phyloP scores from a whole-genome alignment of 2,797 vertebrate species.

The Lindbergichthys nudifrons region DNA sequence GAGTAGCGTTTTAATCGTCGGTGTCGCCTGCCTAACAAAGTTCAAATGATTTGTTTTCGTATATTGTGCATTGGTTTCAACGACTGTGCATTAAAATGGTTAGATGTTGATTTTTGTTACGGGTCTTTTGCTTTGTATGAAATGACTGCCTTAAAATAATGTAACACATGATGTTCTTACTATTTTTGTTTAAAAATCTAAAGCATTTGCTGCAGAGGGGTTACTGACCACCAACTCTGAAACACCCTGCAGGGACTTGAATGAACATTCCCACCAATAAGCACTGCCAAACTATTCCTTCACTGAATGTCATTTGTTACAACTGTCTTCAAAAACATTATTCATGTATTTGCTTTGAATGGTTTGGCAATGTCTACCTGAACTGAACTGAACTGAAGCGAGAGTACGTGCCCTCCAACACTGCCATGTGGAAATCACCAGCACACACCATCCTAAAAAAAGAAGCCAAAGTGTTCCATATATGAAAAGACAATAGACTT shows the following conservation, averaged over 20 bases:
- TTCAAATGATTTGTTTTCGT: slow-evolving; percentile 61
- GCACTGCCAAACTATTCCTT: slow-evolving; percentile 68
- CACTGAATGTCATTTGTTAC: slow-evolving; percentile 47
- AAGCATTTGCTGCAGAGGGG: slow-evolving; percentile 21
- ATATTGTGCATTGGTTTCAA: slow-evolving; percentile 73
- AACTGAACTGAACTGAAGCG: slow-evolving; percentile 38
- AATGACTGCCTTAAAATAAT: slow-evolving; percentile 35
- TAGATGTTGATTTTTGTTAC: slow-evolving; percentile 71
- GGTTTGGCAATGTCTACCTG: slow-evolving; percentile 65
- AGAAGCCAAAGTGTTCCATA: slow-evolving; percentile 22
- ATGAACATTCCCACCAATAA: slow-evolving; percentile 48
- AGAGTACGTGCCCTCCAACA: slow-evolving; percentile 33
- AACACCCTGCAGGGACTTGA: slow-evolving; percentile 61
- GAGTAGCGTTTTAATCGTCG: slow-evolving; percentile 53
- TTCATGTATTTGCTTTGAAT: slow-evolving; percentile 55
- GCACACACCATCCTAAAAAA: slow-evolving; percentile 31
- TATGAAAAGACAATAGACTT: slow-evolving; percentile 46
- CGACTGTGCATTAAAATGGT: slow-evolving; percentile 82
- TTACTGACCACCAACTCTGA: slow-evolving; percentile 37
- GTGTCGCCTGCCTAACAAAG: slow-evolving; percentile 47
- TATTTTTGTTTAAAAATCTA: slow-evolving; percentile 37
- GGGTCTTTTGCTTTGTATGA: slow-evolving; percentile 70
- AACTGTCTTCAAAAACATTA: slow-evolving; percentile 20
- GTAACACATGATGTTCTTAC: slow-evolving; percentile 33
- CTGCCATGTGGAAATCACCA: slow-evolving; percentile 39